These are phyloP conservation scores for Ifrita kowaldi DNA, from an alignment of 2,113 vertebrate species.

Conservation along the genomic window DNA sequence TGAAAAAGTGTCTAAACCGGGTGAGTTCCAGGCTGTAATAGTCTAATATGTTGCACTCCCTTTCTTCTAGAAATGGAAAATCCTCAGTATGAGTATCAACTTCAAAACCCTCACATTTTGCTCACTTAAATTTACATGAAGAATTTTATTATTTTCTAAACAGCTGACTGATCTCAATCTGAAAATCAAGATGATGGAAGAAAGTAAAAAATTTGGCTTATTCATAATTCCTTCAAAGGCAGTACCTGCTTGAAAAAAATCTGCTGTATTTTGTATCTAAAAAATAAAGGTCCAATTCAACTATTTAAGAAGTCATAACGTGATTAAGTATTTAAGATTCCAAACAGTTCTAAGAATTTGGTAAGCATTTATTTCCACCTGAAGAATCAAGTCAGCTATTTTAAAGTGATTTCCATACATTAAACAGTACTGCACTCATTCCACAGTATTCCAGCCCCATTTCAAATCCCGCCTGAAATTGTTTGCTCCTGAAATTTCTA, in stretches of 20 bases:
- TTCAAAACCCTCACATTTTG: not conserved
- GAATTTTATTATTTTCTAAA: not conserved
- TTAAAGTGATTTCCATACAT: not conserved
- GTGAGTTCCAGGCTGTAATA: not conserved
- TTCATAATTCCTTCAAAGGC: not conserved
- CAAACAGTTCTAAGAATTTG: not conserved
- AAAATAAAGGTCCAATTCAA: not conserved
- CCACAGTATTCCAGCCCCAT: not conserved
- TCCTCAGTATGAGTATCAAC: not conserved
- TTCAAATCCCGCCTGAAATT: not conserved
- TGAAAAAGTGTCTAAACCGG: rapidly evolving
- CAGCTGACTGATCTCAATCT: not conserved
- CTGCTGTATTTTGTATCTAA: not conserved
- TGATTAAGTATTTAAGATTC: not conserved
- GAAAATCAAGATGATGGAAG: not conserved
- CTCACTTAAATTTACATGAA: not conserved
- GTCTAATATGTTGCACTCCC: not conserved
- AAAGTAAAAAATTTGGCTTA: not conserved
- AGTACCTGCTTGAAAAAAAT: not conserved
- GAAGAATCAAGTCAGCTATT: not conserved
- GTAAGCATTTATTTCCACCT: not conserved
- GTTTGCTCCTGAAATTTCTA: not conserved
- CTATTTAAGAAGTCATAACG: not conserved
- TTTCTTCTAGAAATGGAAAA: not conserved
- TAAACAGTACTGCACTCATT: not conserved